Base-by-base conservation (phyloP, 2,797 vertebrate genomes). In the Echiichthys vipera region DNA sequence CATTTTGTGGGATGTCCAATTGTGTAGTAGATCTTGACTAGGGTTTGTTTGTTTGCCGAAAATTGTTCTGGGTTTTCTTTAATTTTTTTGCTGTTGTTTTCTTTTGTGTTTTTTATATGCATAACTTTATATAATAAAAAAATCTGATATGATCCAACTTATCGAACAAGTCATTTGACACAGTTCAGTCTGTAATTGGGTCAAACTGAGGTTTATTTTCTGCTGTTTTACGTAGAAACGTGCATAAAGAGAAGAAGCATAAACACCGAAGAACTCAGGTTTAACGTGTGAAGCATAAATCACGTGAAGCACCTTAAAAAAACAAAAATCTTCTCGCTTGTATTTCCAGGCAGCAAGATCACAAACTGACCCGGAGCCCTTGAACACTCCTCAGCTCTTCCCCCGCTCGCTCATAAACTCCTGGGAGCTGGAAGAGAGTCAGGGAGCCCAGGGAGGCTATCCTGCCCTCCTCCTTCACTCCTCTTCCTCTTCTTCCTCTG, bases 401-500 rank as follows among this genome's bases (percentile, higher is more conserved):
- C 92, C 97, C 8, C 88, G 89, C 57, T 95, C 95, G 40, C 95
- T 98, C 32, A 85, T 96, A 55, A 94, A 94, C 77, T 91, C 96
- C 80, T 96, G 96, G 93, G 95, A 98, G 82, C 87, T 95, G 82
- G 95, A 95, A n/a, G 93, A 96, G 17, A 94, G 93, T 55, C 93
- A 92, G 67, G 87, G 86, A 58, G 93, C 95, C 37, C 94, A 94
- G 84, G 96, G 96, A 67, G 96, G 94, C 71, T 96, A 96, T 71
- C 91, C 95, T 0, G 92, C 94, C 12, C 95, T 96, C 32, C 92
- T 99, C 71, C 67, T 89, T 15, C 18, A 25, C 39, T 51, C 59
- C 30, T 51, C 62, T 37, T 46, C 70, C 9, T 30, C 77, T 5
- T 20, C 69, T 30, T 66, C 58, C 20, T 64, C 68, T 1, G 1